Conservation (phyloP, 2,888 invertebrate genomes). For the Leptinotarsa peninsularis region DNA sequence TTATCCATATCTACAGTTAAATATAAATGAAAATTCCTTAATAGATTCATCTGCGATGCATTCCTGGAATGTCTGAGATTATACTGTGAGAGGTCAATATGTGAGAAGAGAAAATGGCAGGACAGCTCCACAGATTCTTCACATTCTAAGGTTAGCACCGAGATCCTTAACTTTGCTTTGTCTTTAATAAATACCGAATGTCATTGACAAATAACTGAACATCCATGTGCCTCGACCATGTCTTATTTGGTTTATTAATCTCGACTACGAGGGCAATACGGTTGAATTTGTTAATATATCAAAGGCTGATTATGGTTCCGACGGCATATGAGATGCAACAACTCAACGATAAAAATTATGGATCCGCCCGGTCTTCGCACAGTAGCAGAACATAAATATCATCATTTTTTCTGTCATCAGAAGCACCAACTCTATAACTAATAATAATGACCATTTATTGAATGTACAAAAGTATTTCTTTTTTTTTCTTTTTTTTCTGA, state of each 20-base stretch:
- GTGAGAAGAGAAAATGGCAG: slow-evolving; percentile 41
- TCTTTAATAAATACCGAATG: slow-evolving; percentile 66
- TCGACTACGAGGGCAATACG: slow-evolving; percentile 36
- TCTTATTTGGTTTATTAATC: slow-evolving; percentile 54
- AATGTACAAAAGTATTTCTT: no score
- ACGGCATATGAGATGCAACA: slow-evolving; percentile 43
- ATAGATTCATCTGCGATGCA: slow-evolving; percentile 61
- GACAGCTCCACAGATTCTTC: slow-evolving; percentile 60
- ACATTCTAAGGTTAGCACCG: slow-evolving; percentile 62
- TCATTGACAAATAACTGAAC: slow-evolving; percentile 67
- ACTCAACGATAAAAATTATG: slow-evolving; percentile 41
- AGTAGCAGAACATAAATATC: no score
- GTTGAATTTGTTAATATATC: slow-evolving; percentile 56
- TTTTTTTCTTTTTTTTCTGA: no score
- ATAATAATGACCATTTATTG: no score
- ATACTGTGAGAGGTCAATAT: slow-evolving; percentile 58
- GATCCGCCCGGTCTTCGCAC: no score
- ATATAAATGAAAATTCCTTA: slow-evolving; percentile 56
- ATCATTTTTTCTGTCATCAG: no score
- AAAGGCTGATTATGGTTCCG: slow-evolving; percentile 42
- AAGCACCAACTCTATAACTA: no score
- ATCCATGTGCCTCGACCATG: slow-evolving; percentile 59
- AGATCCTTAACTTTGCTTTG: slow-evolving; percentile 64
- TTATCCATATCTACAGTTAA: slow-evolving; percentile 51
- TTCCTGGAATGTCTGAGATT: slow-evolving; percentile 58